phyloP scores from a whole-genome alignment of 2,888 invertebrate species.

The Synergus umbraculus region DNA sequence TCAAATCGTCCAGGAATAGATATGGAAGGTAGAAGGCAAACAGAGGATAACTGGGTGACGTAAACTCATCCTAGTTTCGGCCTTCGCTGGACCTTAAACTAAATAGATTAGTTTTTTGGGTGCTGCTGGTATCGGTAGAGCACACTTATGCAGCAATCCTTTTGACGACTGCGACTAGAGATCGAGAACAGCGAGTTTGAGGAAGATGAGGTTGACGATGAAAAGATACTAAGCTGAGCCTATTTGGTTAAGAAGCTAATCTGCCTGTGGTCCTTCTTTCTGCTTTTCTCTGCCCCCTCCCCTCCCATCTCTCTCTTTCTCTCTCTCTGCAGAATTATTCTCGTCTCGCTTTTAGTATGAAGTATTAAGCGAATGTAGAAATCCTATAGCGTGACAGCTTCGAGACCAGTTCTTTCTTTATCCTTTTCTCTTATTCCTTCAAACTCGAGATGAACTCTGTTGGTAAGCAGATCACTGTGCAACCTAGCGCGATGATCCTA shows the following conservation, averaged over 20 bases:
- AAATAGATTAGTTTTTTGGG: slow-evolving; percentile 14
- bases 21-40: slow-evolving; percentile 26
- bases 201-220: slow-evolving; percentile 41
- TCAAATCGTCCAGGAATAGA: background rate
- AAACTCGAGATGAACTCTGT: slow-evolving; percentile 53
- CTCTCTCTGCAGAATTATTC: slow-evolving; percentile 45
- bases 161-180: slow-evolving; percentile 18
- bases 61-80: slow-evolving; percentile 14
- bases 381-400: slow-evolving; percentile 65
- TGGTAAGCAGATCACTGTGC: slow-evolving; percentile 69
- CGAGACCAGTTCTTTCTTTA: slow-evolving; percentile 57
- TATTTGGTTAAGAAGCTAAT: slow-evolving; percentile 72
- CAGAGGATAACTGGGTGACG: slow-evolving; percentile 23
- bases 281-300: slow-evolving; percentile 42
- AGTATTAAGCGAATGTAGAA: slow-evolving; percentile 50
- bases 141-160: slow-evolving; percentile 30
- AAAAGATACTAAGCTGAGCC: slow-evolving; percentile 61
- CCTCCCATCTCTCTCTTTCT: slow-evolving; percentile 47
- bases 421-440: slow-evolving; percentile 56
- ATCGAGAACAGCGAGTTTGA: slow-evolving; percentile 10
- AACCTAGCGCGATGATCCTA: slow-evolving; percentile 67
- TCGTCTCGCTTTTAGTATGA: slow-evolving; percentile 33
- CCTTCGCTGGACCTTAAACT: slow-evolving; percentile 20
- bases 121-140: slow-evolving; percentile 35
- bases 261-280: slow-evolving; percentile 51